Base-by-base conservation (phyloP, 1,140 invertebrate genomes). In the Zaprionus gabonicus region DNA sequence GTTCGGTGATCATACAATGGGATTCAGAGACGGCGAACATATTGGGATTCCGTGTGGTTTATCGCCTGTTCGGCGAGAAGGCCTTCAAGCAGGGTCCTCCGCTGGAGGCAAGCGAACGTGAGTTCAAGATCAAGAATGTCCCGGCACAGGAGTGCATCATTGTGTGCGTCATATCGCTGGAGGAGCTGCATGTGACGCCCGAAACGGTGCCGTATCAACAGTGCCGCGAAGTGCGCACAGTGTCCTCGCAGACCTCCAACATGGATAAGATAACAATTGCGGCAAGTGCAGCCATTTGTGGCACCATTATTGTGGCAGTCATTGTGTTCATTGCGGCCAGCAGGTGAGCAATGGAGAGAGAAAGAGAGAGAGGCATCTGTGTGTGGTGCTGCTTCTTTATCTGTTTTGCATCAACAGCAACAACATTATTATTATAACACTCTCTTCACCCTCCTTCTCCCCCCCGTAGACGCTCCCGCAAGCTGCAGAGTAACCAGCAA, bases 221-320 rank as follows among this genome's bases (percentile, higher is more conserved):
- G 93, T 99, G 98, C 85, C 95, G 96, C 36, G 98, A 99, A 94
- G 96, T 98, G 15, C 95, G 97, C 38, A 98, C 97, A 1, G 97
- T 97, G 31, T 95, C 95, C 59, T 96, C 96, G 36, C 95, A 96
- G 15, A 95, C 96, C 28, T 97, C 96, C 13, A 97, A 98, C 93
- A 97, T 98, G 96, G 98, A 98, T 92, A 98, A 98, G 92, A 97
- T 98, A 83, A 98, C 98, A 25, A 98, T 98, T 80, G 97, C 96
- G 12, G 97, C 97, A 1, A 97, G 97, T 82, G 97, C 97, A 9
- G 97, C 97, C n/a, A 98, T 98, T 82, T 98, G 96, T 92, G 97
- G 96, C n/a, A 97, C 97, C 25, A 97, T 98, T 72, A 96, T 98
- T 44, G 95, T 98, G 31, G 97, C 97, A 1, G 96, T 97, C 10